Conservation (phyloP, 2,113 vertebrate species). For the Petrocephalus microphthalmus region DNA sequence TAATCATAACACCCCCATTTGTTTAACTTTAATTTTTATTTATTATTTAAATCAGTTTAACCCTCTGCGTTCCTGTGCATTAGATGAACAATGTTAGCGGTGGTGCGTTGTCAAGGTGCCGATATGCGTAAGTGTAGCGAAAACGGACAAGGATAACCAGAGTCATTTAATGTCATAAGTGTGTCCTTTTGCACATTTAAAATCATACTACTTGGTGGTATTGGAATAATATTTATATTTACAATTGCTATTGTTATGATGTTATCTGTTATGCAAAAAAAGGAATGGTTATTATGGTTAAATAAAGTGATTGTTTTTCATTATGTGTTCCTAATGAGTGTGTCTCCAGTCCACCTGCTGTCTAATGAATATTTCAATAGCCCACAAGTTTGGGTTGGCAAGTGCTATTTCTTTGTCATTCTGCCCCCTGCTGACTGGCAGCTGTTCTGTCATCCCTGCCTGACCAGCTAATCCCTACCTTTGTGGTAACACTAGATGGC, state of each 20-base stretch:
- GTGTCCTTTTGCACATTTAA: constrained; percentile 43
- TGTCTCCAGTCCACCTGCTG: not conserved
- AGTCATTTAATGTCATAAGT: constrained; percentile 19
- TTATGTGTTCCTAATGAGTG: not conserved
- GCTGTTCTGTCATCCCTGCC: not conserved
- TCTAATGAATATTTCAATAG: too few species aligned
- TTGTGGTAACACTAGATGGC: constrained; percentile 15
- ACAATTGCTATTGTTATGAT: constrained; percentile 33
- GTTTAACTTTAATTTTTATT: not conserved
- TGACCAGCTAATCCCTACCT: not conserved
- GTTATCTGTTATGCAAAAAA: constrained; percentile 42
- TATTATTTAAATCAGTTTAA: not conserved
- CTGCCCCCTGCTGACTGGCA: not conserved
- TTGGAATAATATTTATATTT: constrained; percentile 60
- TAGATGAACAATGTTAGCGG: constrained; percentile 33
- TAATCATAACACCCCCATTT: not conserved
- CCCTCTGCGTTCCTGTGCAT: constrained; percentile 28
- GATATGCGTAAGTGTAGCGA: not conserved
- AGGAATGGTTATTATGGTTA: constrained; percentile 36
- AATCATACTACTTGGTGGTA: constrained; percentile 50
- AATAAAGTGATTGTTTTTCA: constrained; percentile 43
- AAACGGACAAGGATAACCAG: constrained; percentile 30
- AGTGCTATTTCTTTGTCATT: not conserved
- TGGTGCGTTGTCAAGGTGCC: constrained; percentile 18
- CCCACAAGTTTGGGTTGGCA: not conserved